Conservation (phyloP, 2,113 vertebrate genomes). For the Trichomycterus rosablanca region DNA sequence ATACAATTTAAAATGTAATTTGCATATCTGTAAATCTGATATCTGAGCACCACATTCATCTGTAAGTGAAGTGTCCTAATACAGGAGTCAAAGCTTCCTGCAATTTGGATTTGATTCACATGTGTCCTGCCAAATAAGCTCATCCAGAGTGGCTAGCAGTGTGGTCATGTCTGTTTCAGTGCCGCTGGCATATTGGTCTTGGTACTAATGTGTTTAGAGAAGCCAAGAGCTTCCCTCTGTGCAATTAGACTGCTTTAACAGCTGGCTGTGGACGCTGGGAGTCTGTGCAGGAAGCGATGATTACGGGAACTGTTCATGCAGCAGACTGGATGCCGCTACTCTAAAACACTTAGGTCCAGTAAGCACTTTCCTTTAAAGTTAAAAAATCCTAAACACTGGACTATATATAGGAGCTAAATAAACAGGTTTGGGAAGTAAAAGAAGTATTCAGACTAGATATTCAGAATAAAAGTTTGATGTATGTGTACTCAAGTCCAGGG, state of each 20-base stretch:
- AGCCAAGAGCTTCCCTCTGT: conserved; percentile 60
- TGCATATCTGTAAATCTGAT: no score
- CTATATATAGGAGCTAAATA: background rate
- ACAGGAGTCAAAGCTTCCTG: background rate
- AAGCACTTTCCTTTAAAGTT: conserved; percentile 19
- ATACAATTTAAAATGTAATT: no score
- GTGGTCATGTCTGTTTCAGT: conserved; percentile 51
- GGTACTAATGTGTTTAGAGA: conserved; percentile 47
- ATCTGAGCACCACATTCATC: no score
- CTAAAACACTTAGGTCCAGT: conserved; percentile 30
- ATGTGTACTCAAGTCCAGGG: no score
- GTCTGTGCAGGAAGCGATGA: conserved; percentile 55
- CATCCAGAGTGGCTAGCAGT: conserved; percentile 15
- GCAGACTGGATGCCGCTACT: conserved; percentile 58
- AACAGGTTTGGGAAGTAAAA: no score
- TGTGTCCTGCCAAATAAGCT: conserved; percentile 27
- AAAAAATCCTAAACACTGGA: conserved; percentile 20
- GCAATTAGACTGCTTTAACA: conserved; percentile 64
- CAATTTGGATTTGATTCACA: conserved; percentile 2
- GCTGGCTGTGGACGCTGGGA: conserved; percentile 58
- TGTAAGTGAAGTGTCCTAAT: no score
- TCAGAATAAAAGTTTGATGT: no score
- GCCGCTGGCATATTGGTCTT: conserved; percentile 49
- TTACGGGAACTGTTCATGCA: conserved; percentile 50
- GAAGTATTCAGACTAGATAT: no score